These are phyloP conservation scores for Platichthys stellatus DNA, from an alignment of 2,113 vertebrate genomes.

Conservation along the genomic window DNA sequence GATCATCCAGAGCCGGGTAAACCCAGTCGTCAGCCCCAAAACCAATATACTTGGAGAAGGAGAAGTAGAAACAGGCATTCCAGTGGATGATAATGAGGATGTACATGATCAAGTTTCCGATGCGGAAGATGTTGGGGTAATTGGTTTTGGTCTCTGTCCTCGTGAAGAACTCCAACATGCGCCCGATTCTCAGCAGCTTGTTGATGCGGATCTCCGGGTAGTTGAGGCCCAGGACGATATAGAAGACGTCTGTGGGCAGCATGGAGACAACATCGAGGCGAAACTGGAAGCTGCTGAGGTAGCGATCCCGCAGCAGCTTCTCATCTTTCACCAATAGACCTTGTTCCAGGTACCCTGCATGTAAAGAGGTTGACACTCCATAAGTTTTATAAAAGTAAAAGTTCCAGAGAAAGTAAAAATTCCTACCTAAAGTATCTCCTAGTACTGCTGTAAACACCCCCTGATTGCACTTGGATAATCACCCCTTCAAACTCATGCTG, in stretches of 20 bases:
- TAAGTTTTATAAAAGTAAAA: neutral
- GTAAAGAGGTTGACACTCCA: neutral
- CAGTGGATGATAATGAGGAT: slow-evolving; percentile 99
- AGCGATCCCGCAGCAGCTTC: slow-evolving; percentile 85
- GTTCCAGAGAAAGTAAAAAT: neutral
- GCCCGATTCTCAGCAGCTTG: slow-evolving; percentile 89
- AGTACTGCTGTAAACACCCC: neutral
- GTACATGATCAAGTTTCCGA: slow-evolving; percentile 96
- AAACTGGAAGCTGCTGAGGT: slow-evolving; percentile 88
- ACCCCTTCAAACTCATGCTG: neutral
- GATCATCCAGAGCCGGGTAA: slow-evolving; percentile 78
- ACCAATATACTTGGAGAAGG: slow-evolving; percentile 94
- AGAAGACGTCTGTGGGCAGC: slow-evolving; percentile 92
- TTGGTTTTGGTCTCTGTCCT: slow-evolving; percentile 95
- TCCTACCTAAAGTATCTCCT: neutral
- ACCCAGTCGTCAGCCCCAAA: slow-evolving; percentile 84
- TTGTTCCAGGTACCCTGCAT: slow-evolving; percentile 92
- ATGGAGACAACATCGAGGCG: slow-evolving; percentile 89
- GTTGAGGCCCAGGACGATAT: slow-evolving; percentile 87
- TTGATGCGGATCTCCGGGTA: slow-evolving; percentile 97
- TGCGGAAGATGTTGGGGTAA: slow-evolving; percentile 97
- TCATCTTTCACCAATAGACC: slow-evolving; percentile 91
- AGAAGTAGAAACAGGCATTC: slow-evolving; percentile 97
- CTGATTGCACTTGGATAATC: neutral
- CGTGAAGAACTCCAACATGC: slow-evolving; percentile 97